Base-by-base conservation (phyloP, 2,888 invertebrate species). In the Euzetes globulus region DNA sequence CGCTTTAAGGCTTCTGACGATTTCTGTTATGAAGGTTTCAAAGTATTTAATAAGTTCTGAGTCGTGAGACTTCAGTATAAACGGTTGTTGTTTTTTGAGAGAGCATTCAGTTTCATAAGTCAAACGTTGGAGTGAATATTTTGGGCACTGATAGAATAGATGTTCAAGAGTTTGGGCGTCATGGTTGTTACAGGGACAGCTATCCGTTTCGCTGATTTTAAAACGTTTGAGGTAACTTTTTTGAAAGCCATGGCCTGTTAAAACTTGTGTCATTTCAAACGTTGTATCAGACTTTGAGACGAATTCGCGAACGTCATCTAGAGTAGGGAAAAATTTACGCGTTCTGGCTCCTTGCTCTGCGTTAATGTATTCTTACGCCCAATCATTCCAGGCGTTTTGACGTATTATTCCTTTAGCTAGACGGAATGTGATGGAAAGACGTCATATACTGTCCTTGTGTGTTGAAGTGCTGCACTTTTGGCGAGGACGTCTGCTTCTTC, bases 401-500 rank as follows among this genome's bases (percentile, higher is more conserved):
- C 15, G n/a, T n/a, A n/a, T n/a, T n/a, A n/a, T n/a, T n/a, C n/a
- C n/a, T n/a, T n/a, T n/a, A n/a, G n/a, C n/a, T n/a, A n/a, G n/a
- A n/a, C n/a, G n/a, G 13, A 17, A 47, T 13, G 5, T 47, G 13
- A 15, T 17, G 47, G 47, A 13, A 47, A 47, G 17, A 9, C 13
- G 47, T 47, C 17, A 17, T 47, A 47, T 3, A 17, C 47, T 5
- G 5, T 9, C 5, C 7, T 13, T 5, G 47, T 15, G 47, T 47
- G 47, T 45, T 70, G 27, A 9, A 17, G 5, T 2, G 47, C 47
- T 5, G 47, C 47, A 13, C 13, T 17, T 13, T 47, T 47, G 5
- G 71, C 71, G 15, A 68, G 63, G 29, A 17, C 33, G 47, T 70
- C 71, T 17, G 71, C 71, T 60, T 41, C 37, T 45, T 70, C 71